Base-by-base conservation (phyloP, 2,113 vertebrate genomes). In the Vicugna pacos region DNA sequence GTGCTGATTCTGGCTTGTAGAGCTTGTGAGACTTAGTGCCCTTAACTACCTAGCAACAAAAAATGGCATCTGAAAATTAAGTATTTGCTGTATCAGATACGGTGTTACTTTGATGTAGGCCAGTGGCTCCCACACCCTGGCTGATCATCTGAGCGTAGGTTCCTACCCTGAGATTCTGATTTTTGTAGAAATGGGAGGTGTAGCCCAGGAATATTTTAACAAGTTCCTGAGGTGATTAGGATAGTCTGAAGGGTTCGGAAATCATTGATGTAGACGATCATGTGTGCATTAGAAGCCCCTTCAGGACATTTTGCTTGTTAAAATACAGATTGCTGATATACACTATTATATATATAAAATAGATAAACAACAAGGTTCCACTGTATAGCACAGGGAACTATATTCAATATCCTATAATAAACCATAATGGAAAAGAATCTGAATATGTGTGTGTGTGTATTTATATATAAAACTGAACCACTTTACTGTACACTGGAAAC, bases 41-140 rank as follows among this genome's bases (percentile, higher is more conserved):
- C 22, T 93, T 52, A 82, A 20, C 56, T 62, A 32, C n/a, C 28
- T 88, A 62, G 64, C 26, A 83, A 83, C 22, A 38, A 87, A 58
- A 93, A 87, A 38, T 62, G 15, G 12, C 62, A 52, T 64, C 83
- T 62, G 70, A 92, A 81, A 93, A 91, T 64, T 58, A 50, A 77
- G 54, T 83, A 48, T 14, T 86, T 35, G 12, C 67, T 9, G 0
- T 89, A 24, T 76, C 65, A 80, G 54, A 52, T 19, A 15, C 20
- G 46, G 3, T 69, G 32, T 38, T 50, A 52, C 38, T 84, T 64
- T 46, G 46, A 9, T 64, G 9, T n/a, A 30, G 35, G 56, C 24
- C 70, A 48, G 11, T 58, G 89, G 38, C n/a, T 88, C 38, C 32
- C 87, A 86, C 72, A n/a, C 56, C 17, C 17, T 58, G 62, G 62